Evolutionary conservation across 2,888 invertebrate genomes (phyloP).

Genomic region (Beris morrisii): DNA sequence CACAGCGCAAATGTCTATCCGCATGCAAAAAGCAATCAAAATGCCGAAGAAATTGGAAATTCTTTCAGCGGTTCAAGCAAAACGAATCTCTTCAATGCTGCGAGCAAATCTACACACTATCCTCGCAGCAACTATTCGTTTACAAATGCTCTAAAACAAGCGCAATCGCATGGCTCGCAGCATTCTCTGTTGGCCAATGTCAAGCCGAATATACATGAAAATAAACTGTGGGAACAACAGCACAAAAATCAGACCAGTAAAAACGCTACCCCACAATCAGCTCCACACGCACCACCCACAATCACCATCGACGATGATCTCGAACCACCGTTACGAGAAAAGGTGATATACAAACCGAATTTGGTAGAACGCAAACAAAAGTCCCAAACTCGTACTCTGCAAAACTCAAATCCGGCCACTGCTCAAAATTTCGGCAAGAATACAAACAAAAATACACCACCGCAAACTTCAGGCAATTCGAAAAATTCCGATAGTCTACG

Average conservation of each 20-base stretch:
- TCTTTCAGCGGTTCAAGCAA: not conserved
- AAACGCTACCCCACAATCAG: conserved; percentile 9
- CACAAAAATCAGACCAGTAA: conserved; percentile 15
- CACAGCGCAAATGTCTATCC: conserved; percentile 14
- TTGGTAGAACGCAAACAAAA: conserved; percentile 51
- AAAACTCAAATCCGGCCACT: conserved; percentile 9
- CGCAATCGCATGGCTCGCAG: conserved; percentile 9
- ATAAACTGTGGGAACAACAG: conserved; percentile 30
- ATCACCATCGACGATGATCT: conserved; percentile 40
- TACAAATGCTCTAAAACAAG: conserved; percentile 24
- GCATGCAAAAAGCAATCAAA: conserved; percentile 12
- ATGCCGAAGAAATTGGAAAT: conserved; percentile 8
- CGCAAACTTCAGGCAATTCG: conserved; percentile 8
- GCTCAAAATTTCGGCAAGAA: conserved; percentile 12
- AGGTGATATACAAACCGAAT: conserved; percentile 44
- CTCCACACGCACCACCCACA: conserved; percentile 19
- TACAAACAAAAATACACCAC: not conserved
- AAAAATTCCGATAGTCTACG: conserved; percentile 8
- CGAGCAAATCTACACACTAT: conserved; percentile 18
- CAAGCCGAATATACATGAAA: conserved; percentile 34
- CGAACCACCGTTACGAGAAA: conserved; percentile 40
- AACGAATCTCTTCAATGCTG: conserved; percentile 7
- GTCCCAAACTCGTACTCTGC: conserved; percentile 32
- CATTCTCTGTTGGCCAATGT: conserved; percentile 34
- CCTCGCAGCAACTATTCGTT: conserved; percentile 22